Conservation (phyloP, 1,140 invertebrate genomes). For the Ceratitis capitata region DNA sequence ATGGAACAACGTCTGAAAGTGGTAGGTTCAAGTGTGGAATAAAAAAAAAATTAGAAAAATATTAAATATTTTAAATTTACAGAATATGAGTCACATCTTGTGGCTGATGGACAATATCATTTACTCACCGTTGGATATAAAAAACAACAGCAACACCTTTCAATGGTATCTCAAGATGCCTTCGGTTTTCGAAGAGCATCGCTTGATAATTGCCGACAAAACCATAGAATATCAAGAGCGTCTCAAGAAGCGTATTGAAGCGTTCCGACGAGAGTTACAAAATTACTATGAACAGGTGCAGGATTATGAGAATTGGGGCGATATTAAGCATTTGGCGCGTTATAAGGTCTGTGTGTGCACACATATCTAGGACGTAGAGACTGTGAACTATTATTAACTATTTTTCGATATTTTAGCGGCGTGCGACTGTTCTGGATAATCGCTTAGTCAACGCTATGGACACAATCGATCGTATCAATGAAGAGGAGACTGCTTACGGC, state of each 20-base stretch:
- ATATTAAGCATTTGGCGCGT: slow-evolving; percentile 84
- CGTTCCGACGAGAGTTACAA: slow-evolving; percentile 75
- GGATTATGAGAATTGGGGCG: slow-evolving; percentile 88
- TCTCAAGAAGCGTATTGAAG: slow-evolving; percentile 69
- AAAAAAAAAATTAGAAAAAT: not conserved
- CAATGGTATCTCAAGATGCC: slow-evolving; percentile 86
- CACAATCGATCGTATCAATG: slow-evolving; percentile 90
- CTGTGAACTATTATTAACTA: too few relatives aligned
- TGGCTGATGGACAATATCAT: slow-evolving; percentile 79
- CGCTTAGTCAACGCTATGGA: slow-evolving; percentile 75
- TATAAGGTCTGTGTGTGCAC: slow-evolving; percentile 80
- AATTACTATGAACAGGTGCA: slow-evolving; percentile 83
- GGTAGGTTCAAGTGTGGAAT: slow-evolving; percentile 64
- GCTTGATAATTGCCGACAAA: slow-evolving; percentile 82
- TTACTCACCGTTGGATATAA: slow-evolving; percentile 84
- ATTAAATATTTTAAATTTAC: not conserved
- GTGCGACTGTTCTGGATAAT: slow-evolving; percentile 79
- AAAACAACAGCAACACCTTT: slow-evolving; percentile 86
- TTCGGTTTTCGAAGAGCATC: slow-evolving; percentile 83
- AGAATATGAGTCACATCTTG: slow-evolving; percentile 60
- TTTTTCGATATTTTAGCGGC: slow-evolving; percentile 64
- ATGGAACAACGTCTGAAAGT: slow-evolving; percentile 79
- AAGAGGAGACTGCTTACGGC: slow-evolving; percentile 89
- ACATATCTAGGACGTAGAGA: too few relatives aligned
- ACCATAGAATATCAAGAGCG: slow-evolving; percentile 86